These are phyloP conservation scores for Neomonachus schauinslandi DNA, from an alignment of 2,113 vertebrate species.

Conservation along the genomic window DNA sequence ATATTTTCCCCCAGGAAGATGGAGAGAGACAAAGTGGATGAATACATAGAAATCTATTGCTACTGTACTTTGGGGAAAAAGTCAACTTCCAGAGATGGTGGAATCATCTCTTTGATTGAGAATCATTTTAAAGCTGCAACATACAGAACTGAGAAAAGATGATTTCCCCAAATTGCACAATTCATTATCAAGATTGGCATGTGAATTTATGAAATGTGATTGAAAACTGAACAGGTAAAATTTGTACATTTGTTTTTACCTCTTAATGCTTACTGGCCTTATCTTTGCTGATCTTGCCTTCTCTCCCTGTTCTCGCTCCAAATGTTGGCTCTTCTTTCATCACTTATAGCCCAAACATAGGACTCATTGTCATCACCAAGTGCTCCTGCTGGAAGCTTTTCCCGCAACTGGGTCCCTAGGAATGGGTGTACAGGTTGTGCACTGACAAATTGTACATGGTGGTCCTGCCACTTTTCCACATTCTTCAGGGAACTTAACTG, in stretches of 20 bases:
- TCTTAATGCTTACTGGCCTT: neutral
- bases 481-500: neutral
- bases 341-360: neutral
- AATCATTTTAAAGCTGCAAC: neutral
- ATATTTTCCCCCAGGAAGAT: neutral
- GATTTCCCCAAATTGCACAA: neutral
- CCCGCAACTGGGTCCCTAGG: neutral
- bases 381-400: neutral
- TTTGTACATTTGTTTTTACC: neutral
- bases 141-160: neutral
- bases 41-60: neutral
- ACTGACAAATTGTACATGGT: neutral
- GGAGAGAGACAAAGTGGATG: neutral
- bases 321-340: neutral
- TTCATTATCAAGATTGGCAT: neutral
- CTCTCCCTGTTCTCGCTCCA: neutral
- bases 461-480: neutral
- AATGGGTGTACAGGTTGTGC: accelerated
- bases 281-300: neutral
- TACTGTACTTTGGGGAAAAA: neutral
- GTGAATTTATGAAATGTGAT: neutral
- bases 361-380: neutral
- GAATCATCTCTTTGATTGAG: neutral
- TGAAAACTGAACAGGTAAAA: neutral
- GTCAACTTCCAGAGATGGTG: neutral